Conservation (phyloP, 2,113 vertebrate species). For the Acrocephalus kingi region DNA sequence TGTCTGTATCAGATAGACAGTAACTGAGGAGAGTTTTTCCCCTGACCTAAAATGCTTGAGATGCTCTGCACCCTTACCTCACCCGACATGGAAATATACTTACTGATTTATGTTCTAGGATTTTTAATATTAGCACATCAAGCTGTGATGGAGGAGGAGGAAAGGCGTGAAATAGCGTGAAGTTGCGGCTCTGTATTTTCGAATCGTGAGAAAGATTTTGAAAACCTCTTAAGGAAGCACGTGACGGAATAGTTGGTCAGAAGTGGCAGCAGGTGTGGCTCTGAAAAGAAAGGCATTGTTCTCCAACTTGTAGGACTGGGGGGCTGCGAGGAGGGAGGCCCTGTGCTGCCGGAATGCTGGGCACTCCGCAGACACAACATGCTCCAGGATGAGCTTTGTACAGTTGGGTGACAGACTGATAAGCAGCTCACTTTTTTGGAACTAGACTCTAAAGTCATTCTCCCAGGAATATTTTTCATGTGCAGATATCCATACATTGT, state of each 20-base stretch:
- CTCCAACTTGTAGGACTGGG: background rate
- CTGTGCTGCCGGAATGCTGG: background rate
- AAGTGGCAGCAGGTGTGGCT: slow-evolving; percentile 24
- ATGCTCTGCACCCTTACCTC: background rate
- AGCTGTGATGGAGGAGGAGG: background rate
- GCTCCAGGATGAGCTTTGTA: slow-evolving; percentile 32
- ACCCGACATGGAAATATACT: slow-evolving; percentile 12
- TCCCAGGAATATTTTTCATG: background rate
- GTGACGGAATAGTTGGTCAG: background rate
- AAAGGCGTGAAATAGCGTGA: background rate
- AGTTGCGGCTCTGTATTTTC: background rate
- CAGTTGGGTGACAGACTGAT: background rate
- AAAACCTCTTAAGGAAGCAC: background rate
- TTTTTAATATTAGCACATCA: slow-evolving; percentile 30
- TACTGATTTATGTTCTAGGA: background rate
- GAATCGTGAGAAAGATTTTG: background rate
- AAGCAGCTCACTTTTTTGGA: background rate
- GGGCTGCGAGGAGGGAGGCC: background rate
- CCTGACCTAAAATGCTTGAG: slow-evolving; percentile 34
- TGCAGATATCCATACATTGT: slow-evolving; percentile 36
- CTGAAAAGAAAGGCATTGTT: background rate
- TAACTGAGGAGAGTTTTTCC: slow-evolving; percentile 21
- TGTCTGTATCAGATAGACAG: background rate
- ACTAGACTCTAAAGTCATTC: background rate
- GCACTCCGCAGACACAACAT: background rate